Evolutionary conservation across 2,113 vertebrate species (phyloP), one percentile per base, ranked within the genome.

Genomic region (Semicossyphus pulcher): DNA sequence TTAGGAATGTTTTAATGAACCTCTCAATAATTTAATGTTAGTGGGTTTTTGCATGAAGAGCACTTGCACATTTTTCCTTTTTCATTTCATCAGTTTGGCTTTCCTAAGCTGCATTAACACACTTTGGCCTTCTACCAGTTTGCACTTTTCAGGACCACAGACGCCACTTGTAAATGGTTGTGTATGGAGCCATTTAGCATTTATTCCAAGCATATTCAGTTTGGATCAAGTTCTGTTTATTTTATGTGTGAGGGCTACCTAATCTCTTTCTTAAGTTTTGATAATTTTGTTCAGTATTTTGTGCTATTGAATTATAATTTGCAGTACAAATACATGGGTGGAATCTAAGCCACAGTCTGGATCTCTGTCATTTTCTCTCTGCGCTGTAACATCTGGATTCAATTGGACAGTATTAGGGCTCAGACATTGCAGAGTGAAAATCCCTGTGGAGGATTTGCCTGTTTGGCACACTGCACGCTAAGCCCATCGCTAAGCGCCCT

Each of bases 301-400:
- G 10, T 32, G 4, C 34, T 68, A 16, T 49, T 52, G 4, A 29
- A 74, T 53, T 32, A 39, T 2, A 25, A 16, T 77, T 23, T 62
- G 15, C 15, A 10, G 37, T 49, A 34, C n/a, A 18, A 26, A 65
- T 4, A 45, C 41, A 62, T 63, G 51, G 64, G 56, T 58, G 52
- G 48, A 64, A 67, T 37, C 34, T 37, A 44, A 58, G 36, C 57
- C 1, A 12, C 52, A 59, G 72, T 16, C 58, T 3, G 25, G 23
- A 53, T 52, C 39, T 62, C 52, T 31, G 23, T 61, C 10, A 26
- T 2, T 36, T 10, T 48, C 49, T 28, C 47, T 61, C 28, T 58
- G 51, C 56, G 65, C 42, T 5, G n/a, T 60, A 87, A 93, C 90
- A 93, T 93, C 92, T 93, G 92, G 89, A 92, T 69, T 81, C 72